A percentile compares a stretch with the other conserved stretches of the same genome.
phyloP scores from a whole-genome alignment of 2,888 invertebrate genomes.

The Spilosoma lubricipeda region DNA sequence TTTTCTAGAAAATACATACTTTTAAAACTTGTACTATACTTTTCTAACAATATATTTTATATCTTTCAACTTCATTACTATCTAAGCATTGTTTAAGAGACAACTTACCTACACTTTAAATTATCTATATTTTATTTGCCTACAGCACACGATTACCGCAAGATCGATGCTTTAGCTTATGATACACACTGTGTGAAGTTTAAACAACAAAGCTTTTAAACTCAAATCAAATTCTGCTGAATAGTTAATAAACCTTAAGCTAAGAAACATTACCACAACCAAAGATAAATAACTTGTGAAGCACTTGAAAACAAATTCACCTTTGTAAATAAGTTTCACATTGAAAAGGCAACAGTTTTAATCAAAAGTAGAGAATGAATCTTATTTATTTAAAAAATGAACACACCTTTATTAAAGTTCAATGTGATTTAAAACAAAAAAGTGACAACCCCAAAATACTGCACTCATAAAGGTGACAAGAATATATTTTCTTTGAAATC shows the following conservation, averaged over 20 bases:
- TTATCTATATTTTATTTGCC: neutral
- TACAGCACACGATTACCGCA: neutral
- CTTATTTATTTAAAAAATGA: too few species aligned
- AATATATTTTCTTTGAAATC: neutral
- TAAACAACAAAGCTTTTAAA: neutral
- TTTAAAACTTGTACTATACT: neutral
- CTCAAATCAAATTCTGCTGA: neutral
- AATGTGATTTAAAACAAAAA: neutral
- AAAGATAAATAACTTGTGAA: constrained; percentile 1
- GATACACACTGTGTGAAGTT: neutral
- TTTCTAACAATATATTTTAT: neutral
- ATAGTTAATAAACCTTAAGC: neutral
- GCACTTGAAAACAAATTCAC: neutral
- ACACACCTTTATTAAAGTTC: neutral
- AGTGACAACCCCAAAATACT: neutral
- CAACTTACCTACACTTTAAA: neutral
- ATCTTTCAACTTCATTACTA: neutral
- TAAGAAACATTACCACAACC: constrained; percentile 1
- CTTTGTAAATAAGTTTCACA: neutral
- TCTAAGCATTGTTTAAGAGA: neutral
- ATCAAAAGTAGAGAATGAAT: neutral
- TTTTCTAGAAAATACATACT: neutral
- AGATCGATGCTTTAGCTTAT: neutral
- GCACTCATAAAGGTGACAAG: neutral
- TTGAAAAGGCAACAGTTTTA: too few species aligned